A percentile compares a stretch with the other conserved stretches of the same genome.
phyloP scores from a whole-genome alignment of 2,888 invertebrate species.

The Nesidiocoris tenuis region DNA sequence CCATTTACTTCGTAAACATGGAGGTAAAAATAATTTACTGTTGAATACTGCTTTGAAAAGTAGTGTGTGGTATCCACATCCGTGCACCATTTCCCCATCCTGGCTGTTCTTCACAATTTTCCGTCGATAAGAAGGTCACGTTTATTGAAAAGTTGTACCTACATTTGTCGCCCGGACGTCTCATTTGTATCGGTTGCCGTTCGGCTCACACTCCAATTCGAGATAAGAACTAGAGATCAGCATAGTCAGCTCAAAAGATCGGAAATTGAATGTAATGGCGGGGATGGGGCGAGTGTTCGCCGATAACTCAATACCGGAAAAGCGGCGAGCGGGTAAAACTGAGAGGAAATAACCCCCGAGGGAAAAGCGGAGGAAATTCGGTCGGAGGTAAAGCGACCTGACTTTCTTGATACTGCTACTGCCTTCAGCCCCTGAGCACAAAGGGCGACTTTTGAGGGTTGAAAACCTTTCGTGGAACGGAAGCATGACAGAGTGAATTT shows the following conservation, averaged over 20 bases:
- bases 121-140: no score
- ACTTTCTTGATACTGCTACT: background rate
- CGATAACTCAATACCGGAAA: slow-evolving; percentile 28
- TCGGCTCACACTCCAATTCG: background rate
- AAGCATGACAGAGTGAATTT: background rate
- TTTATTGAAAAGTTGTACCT: no score
- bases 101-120: no score
- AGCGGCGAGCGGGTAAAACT: background rate
- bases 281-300: background rate
- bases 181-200: background rate
- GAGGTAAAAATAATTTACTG: no score
- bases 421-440: background rate
- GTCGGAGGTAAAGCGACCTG: background rate
- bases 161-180: no score
- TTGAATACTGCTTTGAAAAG: no score
- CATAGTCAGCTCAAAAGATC: background rate
- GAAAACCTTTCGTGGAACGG: background rate
- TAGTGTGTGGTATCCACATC: no score
- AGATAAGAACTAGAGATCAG: background rate
- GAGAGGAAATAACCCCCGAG: background rate
- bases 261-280: background rate
- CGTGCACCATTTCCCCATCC: no score
- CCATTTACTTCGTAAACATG: no score
- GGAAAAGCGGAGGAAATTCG: background rate
- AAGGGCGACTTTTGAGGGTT: background rate